phyloP scores from a whole-genome alignment of 2,888 invertebrate species.

The Neocrepidodera transversa region DNA sequence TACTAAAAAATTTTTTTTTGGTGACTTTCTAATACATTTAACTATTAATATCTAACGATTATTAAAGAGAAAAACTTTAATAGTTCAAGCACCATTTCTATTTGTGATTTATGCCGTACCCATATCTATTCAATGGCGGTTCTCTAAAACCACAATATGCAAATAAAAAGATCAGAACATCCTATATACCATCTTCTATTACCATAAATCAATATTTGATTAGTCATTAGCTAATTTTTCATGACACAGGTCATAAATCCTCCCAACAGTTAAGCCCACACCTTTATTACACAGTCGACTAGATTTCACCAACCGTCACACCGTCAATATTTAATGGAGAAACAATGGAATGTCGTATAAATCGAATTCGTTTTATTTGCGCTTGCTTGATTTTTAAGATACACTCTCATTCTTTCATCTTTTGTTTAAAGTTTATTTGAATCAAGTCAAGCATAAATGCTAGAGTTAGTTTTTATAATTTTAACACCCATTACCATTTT shows the following conservation, averaged over 20 bases:
- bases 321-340: constrained; percentile 4
- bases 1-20: no score
- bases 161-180: no score
- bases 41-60: no score
- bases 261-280: constrained; percentile 1
- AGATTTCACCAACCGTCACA: background rate
- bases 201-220: constrained; percentile 13
- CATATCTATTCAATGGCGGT: no score
- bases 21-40: no score
- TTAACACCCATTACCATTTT: no score
- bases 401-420: background rate
- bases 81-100: no score
- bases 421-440: background rate
- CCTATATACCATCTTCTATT: no score
- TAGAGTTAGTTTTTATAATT: background rate
- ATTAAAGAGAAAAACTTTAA: no score
- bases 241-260: background rate
- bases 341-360: background rate
- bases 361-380: background rate
- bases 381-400: background rate
- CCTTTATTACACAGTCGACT: background rate
- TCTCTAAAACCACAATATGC: no score
- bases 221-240: constrained; percentile 6
- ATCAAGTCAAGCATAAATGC: background rate
- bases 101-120: no score